Evolutionary conservation across 2,797 vertebrate genomes (phyloP), one percentile per base, ranked within the genome.

Genomic region (Serranus cabrilla): DNA sequence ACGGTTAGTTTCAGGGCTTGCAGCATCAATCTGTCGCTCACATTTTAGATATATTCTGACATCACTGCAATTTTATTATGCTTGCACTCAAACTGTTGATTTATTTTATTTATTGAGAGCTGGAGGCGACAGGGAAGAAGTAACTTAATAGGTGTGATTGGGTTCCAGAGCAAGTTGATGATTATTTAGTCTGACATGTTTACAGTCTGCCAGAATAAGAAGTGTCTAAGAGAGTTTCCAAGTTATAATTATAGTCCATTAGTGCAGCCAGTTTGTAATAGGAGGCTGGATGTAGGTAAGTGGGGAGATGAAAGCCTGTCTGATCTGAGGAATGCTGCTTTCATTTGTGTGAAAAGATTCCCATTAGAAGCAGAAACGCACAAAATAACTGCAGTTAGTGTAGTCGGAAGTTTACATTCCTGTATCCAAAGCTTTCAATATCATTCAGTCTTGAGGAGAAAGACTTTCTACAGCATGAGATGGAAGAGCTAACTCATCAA

Each of bases 1-100:
- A 99, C 0, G 97, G 97, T 98, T 76, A 89, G 94, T 84, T 34
- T 42, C 2, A 34, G 2, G 11, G n/a, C 49, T 47, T n/a, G 21
- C 60, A 56, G 27, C 42, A 23, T 74, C 21, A 20, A 11, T 16
- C 14, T 25, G 5, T 63, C 23, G 8, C 17, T 54, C 7, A 2
- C 16, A 46, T 31, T 58, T 23, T 10, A 39, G 14, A 49, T 17
- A 39, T 42, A 20, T 23, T 57, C 58, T 47, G 47, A 4, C 18
- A 43, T 46, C 11, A 9, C 27, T 43, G 39, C 42, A 40, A 3
- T 60, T 21, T 23, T 23, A 13, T 31, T 40, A 13, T 14, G 18
- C 21, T 65, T n/a, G 11, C 39, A 39, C 49, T 50, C 12, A 40
- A 51, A 64, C n/a, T 3, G 11, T 47, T 12, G 0, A 21, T 66